Evolutionary conservation across 2,888 invertebrate genomes (phyloP), one percentile per base, ranked within the genome.

Genomic region (Tiliacea aurago): DNA sequence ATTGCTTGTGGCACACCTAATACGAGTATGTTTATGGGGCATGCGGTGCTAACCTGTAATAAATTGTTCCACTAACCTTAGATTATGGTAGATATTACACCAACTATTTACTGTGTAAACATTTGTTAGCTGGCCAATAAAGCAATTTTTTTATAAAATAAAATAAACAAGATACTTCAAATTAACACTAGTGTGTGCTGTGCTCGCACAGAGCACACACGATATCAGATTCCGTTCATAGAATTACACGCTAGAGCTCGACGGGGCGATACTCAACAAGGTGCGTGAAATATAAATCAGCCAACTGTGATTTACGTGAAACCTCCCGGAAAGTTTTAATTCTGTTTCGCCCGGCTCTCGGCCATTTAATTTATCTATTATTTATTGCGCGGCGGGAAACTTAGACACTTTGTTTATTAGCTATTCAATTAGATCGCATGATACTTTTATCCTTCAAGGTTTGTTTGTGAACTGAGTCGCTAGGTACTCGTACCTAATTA

Each of bases 281-380:
- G 93, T 94, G 94, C 93, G 93, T 94, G 92, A 94, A 94, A 94
- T 94, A 94, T 95, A 94, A 94, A 95, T 95, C 94, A 95, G 91
- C 87, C 90, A 87, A 87, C 91, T 89, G 91, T 94, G 94, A 95
- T 95, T 94, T 94, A 94, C 91, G 94, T 90, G 92, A 91, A 92
- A 90, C 91, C 91, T 91, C 86, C 92, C 92, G 90, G 91, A 93
- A 95, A 95, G 91, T 94, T 95, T 94, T 94, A 95, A 94, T 94
- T 94, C 92, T 92, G 93, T 94, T 94, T 93, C 90, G 90, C 90
- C 88, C 89, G 85, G 89, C 88, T 89, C 90, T 87, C 86, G 86
- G 89, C 91, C 92, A 91, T 94, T 93, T 94, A 91, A 93, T 94
- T 94, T 93, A 93, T 94, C 93, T 93, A 94, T 94, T 94, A 94